Base-by-base conservation (phyloP, 2,797 vertebrate genomes). In the Philypnodon macrostomus region DNA sequence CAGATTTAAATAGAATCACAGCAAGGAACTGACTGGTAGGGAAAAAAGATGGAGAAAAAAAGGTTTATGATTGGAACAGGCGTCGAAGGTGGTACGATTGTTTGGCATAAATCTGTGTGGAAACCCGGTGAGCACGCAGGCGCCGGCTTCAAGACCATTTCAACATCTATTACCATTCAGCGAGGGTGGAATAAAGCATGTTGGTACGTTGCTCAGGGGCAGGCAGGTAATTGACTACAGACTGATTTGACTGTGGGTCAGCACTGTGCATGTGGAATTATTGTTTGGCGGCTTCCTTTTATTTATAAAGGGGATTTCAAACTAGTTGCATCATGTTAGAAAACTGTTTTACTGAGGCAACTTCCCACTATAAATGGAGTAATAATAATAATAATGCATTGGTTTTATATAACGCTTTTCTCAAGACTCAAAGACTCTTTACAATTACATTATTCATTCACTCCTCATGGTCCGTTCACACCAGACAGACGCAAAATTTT, bases 1-100 rank as follows among this genome's bases (percentile, higher is more conserved):
- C 52, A 27, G 55, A 70, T 37, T 57, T 45, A 48, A 77, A 71
- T 40, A 61, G 70, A 49, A 70, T 63, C 47, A 23, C 63, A 58
- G 61, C 54, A 1, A 53, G 67, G 16, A 46, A 19, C 14, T 15
- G 23, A 35, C 33, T 4, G 38, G 50, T 40, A 63, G 10, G 27
- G 12, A 29, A 29, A 10, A 29, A 29, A 29, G 4, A 11, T n/a
- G n/a, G n/a, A 10, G 12, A 12, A 55, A 76, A 72, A 49, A 67
- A 65, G 34, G 40, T n/a, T 41, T 40, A 52, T 58, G 62, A 53
- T 52, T 76, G 59, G 53, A 73, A 50, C 36, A 2, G 27, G 16
- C 39, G 40, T 50, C 36, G 30, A 7, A n/a, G 29, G 53, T 61
- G 69, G 68, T 62, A 17, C 14, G 32, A 56, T 11, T 58, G 54